A percentile compares a stretch with the other conserved stretches of the same genome.
phyloP scores from a whole-genome alignment of 2,797 vertebrate genomes.

The Sebastes goodei region DNA sequence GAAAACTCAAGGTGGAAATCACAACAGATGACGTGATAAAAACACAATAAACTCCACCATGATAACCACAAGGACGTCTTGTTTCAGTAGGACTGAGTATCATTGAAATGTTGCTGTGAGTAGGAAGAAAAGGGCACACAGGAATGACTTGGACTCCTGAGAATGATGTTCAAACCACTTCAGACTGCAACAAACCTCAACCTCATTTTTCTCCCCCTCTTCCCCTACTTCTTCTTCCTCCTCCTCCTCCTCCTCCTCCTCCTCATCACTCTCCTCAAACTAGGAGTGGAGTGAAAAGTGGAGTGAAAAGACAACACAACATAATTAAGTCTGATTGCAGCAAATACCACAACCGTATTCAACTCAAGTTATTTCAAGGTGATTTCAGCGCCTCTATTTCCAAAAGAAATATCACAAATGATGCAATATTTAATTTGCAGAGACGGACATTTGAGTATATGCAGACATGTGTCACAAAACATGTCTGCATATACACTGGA shows the following conservation, averaged over 20 bases:
- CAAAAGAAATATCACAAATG: background rate
- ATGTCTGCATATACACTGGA: constrained; percentile 62
- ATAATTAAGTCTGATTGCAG: background rate
- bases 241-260: constrained; percentile 55
- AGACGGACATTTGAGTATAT: constrained; percentile 22
- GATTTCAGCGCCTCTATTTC: background rate
- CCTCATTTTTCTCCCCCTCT: constrained; percentile 61
- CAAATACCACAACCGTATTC: background rate
- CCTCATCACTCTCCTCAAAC: constrained; percentile 75
- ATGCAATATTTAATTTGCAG: background rate
- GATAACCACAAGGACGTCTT: background rate
- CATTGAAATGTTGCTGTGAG: constrained; percentile 6
- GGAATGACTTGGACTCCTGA: background rate
- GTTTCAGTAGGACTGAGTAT: constrained; percentile 1
- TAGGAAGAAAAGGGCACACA: background rate
- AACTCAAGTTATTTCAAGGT: background rate
- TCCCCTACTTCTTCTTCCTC: constrained; percentile 59
- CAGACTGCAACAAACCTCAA: constrained; percentile 72
- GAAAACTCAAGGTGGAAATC: background rate
- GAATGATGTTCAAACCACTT: constrained; percentile 15
- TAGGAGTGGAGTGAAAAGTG: constrained; percentile 26
- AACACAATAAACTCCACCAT: constrained; percentile 17
- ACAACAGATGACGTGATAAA: constrained; percentile 20
- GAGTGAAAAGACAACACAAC: constrained; percentile 48
- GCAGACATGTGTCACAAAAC: constrained; percentile 50